Percentiles rank a stretch among this genome's conserved stretches.
phyloP scores from a whole-genome alignment of 2,113 vertebrate species.

The Pteropus alecto region DNA sequence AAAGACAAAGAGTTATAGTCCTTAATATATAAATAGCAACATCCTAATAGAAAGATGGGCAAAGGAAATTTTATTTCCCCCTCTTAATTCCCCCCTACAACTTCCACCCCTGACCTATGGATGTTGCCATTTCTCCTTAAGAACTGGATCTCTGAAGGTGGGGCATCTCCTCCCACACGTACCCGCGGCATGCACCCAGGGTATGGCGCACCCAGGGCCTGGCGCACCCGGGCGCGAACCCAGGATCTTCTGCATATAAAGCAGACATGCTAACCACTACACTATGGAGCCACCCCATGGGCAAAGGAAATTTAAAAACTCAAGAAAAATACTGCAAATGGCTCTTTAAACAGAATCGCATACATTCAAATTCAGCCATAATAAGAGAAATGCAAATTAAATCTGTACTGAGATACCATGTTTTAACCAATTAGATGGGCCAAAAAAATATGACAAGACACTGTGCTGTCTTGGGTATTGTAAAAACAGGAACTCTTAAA shows the following conservation, averaged over 20 bases:
- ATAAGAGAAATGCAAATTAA: neutral
- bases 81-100: too few species aligned
- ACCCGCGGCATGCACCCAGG: too few species aligned
- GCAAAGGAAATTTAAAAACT: neutral
- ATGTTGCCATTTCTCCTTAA: too few species aligned
- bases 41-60: neutral
- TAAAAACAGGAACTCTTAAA: neutral
- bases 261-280: too few species aligned
- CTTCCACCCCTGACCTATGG: too few species aligned
- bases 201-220: too few species aligned
- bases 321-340: neutral
- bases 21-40: neutral
- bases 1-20: neutral
- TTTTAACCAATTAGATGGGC: neutral
- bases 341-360: constrained; percentile 3
- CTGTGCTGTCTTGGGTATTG: neutral
- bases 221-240: too few species aligned
- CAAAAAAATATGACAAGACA: neutral
- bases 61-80: neutral
- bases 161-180: too few species aligned
- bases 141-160: too few species aligned
- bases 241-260: too few species aligned
- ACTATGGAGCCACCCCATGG: neutral
- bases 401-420: neutral
- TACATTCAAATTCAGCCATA: neutral